Evolutionary conservation across 2,888 invertebrate species (phyloP), one percentile per base, ranked within the genome.

Genomic region (Gandaritis pyraliata): DNA sequence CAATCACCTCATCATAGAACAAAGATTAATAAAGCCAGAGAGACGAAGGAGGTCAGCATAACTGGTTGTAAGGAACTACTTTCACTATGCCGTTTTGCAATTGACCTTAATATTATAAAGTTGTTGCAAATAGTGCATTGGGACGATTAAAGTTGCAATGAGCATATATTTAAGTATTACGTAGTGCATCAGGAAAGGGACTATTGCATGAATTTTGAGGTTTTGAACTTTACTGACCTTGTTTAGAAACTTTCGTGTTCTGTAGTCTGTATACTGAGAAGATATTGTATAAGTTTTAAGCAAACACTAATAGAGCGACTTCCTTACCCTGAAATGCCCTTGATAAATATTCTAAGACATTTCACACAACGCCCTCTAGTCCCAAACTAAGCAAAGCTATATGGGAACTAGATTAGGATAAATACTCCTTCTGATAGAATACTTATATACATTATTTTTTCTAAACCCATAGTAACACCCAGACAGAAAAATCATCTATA

Each of bases 61-160:
- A 29, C 65, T 80, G 82, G 83, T 69, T 57, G 30, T 39, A 15
- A 66, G 72, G 72, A 78, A 81, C 83, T 83, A 85, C 86, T 86
- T 86, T 86, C 86, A 85, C 86, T 78, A 64, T 55, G 57, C 46
- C 49, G 64, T 72, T 85, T 85, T 82, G 86, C 83, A 86, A 85
- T 63, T 78, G 83, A 76, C 85, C 85, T 85, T 83, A 86, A 80
- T 81, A 74, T 76, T 65, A 66, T 70, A 68, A 69, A 76, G 75
- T 72, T 69, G 72, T 72, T 76, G 76, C 73, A 69, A 72, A 72
- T 61, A 70, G 69, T 72, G 73, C 70, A 73, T 75, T 73, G 72
- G 71, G 75, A 81, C 80, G 79, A 76, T 81, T 77, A 76, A 74
- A 73, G 71, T 66, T 73, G 74, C 72, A 69, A 66, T 68, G 61